A percentile compares a stretch with the other conserved stretches of the same genome.
Evolutionary conservation across 2,797 vertebrate genomes (phyloP).

Genomic region (Enteromius radiatus): DNA sequence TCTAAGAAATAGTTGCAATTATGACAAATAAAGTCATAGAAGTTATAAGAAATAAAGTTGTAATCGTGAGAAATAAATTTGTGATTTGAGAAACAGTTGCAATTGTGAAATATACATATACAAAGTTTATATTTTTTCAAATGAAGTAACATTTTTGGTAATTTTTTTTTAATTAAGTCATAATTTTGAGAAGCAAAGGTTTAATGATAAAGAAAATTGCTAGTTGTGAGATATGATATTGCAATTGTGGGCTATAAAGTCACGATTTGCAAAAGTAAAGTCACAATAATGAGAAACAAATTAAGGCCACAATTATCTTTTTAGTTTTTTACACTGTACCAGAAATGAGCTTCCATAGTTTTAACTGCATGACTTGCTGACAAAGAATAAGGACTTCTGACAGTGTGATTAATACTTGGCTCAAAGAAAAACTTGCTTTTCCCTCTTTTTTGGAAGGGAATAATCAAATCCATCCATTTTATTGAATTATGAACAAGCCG

Average conservation of each 20-base stretch:
- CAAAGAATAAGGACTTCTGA: slow-evolving; percentile 51
- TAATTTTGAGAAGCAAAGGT: not conserved
- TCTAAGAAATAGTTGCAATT: not conserved
- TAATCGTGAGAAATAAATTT: too few relatives aligned
- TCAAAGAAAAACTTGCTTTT: slow-evolving; percentile 27
- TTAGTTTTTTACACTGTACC: not conserved
- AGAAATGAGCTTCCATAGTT: slow-evolving; percentile 32
- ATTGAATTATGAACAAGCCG: slow-evolving; percentile 45
- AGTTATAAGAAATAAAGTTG: too few relatives aligned
- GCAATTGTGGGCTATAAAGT: not conserved
- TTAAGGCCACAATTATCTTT: not conserved
- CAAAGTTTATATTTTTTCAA: too few relatives aligned
- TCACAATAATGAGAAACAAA: not conserved
- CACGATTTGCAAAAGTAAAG: not conserved
- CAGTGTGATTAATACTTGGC: slow-evolving; percentile 54
- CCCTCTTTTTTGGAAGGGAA: slow-evolving; percentile 39
- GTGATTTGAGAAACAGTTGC: not conserved
- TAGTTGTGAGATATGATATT: not conserved
- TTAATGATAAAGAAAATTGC: not conserved
- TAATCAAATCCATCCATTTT: slow-evolving; percentile 54
- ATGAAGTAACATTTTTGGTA: not conserved
- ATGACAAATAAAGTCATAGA: not conserved
- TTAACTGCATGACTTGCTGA: slow-evolving; percentile 47
- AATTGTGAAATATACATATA: not conserved
- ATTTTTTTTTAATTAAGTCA: not conserved